These are phyloP conservation scores for Electrophaes corylata DNA, from an alignment of 2,888 invertebrate species.

Conservation along the genomic window DNA sequence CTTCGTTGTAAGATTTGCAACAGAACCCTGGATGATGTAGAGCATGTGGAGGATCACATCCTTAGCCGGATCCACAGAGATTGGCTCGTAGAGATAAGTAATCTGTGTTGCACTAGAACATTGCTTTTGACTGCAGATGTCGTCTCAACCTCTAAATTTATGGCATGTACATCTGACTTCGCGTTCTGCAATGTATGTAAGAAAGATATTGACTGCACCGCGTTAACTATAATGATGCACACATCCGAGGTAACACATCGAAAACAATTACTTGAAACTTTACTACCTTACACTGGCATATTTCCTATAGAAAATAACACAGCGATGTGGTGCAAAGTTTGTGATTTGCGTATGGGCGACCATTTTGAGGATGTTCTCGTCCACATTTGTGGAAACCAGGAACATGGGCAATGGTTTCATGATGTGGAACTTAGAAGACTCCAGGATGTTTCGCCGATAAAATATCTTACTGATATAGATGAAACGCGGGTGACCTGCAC, in stretches of 20 bases:
- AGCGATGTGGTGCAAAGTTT: constrained; percentile 9
- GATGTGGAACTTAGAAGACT: neutral
- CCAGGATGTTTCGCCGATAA: neutral
- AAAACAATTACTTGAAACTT: neutral
- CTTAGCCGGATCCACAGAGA: neutral
- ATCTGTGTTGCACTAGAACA: neutral
- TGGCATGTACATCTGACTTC: neutral
- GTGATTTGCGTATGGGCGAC: neutral
- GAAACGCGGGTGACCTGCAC: neutral
- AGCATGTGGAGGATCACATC: neutral
- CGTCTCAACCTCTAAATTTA: neutral
- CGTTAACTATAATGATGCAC: neutral
- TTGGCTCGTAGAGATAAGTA: neutral
- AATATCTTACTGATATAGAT: neutral
- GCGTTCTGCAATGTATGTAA: neutral
- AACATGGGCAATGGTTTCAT: neutral
- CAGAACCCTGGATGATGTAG: neutral
- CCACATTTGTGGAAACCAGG: neutral
- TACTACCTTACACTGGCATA: neutral
- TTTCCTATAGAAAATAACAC: constrained; percentile 2
- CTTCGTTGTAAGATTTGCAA: neutral
- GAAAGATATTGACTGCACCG: neutral
- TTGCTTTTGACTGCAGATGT: neutral
- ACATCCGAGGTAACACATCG: neutral
- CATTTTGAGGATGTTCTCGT: neutral